These are phyloP conservation scores for Ceratotherium simum DNA, from an alignment of 2,113 vertebrate genomes.

Conservation along the genomic window DNA sequence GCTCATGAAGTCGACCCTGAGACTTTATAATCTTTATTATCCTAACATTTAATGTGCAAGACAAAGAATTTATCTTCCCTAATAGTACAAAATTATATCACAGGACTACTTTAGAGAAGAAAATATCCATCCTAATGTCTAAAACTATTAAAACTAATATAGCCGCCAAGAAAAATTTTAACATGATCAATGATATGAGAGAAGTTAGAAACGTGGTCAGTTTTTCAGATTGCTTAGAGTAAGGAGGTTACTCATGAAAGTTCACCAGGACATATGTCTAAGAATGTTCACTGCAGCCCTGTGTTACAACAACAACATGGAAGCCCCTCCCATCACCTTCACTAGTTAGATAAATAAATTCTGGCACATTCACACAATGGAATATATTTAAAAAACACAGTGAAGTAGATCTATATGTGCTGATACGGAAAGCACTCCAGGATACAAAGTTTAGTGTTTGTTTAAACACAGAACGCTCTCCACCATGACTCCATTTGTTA, in stretches of 20 bases:
- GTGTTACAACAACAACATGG: not conserved
- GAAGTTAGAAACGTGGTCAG: not conserved
- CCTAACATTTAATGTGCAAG: not conserved
- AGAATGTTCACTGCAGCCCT: not conserved
- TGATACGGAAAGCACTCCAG: accelerated
- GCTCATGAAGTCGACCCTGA: too few species aligned
- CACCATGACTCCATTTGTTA: not conserved
- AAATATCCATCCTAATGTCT: not conserved
- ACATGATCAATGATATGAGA: not conserved
- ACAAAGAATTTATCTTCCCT: not conserved
- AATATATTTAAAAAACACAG: not conserved
- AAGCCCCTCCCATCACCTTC: not conserved
- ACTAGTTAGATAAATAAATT: not conserved
- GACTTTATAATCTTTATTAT: not conserved
- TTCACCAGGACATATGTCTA: not conserved
- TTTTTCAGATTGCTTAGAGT: not conserved
- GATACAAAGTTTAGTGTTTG: not conserved
- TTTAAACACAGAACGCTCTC: not conserved
- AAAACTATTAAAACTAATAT: not conserved
- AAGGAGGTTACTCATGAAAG: not conserved
- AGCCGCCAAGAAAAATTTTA: not conserved
- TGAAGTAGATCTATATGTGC: accelerated
- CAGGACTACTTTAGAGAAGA: not conserved
- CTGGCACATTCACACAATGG: not conserved
- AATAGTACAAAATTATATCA: not conserved